Percentiles rank a stretch among this genome's conserved stretches.
These are phyloP conservation scores for Malurus leucopterus DNA, from an alignment of 2,797 vertebrate species.

Conservation along the genomic window DNA sequence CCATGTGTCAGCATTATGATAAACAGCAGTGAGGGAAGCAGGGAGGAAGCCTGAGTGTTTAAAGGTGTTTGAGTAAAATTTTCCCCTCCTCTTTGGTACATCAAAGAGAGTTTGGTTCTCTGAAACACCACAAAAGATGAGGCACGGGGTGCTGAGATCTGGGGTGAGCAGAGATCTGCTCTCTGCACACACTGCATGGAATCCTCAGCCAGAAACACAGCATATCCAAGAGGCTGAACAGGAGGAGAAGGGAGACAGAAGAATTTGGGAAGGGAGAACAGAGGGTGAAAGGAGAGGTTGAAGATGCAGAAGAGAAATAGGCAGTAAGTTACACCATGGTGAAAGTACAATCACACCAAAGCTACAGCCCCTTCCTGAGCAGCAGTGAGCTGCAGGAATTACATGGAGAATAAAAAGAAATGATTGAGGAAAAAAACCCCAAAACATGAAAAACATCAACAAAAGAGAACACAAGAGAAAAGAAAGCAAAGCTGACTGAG, in stretches of 20 bases:
- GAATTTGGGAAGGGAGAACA: rapidly evolving
- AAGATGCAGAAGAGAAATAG: neutral
- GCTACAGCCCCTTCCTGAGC: neutral
- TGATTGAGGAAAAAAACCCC: rapidly evolving
- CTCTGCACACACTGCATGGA: neutral
- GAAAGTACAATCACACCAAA: neutral
- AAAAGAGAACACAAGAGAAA: neutral
- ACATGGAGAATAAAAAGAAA: neutral
- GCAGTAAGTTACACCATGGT: neutral
- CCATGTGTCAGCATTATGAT: neutral
- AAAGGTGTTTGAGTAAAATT: neutral
- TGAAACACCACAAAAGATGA: neutral
- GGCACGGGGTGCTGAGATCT: neutral
- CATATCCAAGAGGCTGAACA: rapidly evolving
- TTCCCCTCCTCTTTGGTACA: neutral
- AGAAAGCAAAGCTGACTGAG: neutral
- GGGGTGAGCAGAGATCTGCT: neutral
- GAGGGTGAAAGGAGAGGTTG: rapidly evolving
- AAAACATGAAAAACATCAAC: neutral
- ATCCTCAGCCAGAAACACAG: rapidly evolving
- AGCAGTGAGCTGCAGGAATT: neutral
- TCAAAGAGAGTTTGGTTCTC: neutral
- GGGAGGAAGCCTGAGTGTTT: neutral
- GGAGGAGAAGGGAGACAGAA: neutral
- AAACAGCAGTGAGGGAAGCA: neutral